These are phyloP conservation scores for Drosophila flavopinicola DNA, from an alignment of 2,888 invertebrate genomes.

Conservation along the genomic window DNA sequence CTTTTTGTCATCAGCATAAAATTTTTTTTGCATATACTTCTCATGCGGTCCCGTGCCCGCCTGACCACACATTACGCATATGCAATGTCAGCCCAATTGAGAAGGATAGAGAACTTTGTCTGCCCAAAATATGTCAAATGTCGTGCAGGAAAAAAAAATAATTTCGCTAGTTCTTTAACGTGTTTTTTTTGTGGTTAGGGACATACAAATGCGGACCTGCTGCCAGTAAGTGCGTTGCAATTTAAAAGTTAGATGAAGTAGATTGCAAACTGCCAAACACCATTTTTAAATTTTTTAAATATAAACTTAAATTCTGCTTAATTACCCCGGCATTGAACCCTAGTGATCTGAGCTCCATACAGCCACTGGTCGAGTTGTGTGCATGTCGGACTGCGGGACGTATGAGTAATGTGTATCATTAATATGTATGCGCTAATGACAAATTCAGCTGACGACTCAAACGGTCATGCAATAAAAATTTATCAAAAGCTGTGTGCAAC, in stretches of 20 bases:
- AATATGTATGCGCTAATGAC: slow-evolving; percentile 35
- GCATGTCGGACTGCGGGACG: slow-evolving; percentile 1
- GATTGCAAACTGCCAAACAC: slow-evolving; percentile 18
- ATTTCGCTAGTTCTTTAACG: slow-evolving; percentile 25
- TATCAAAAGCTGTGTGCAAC: slow-evolving; percentile 46
- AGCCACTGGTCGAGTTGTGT: slow-evolving; percentile 5
- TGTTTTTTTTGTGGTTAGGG: slow-evolving; percentile 35
- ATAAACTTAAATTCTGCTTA: slow-evolving; percentile 10
- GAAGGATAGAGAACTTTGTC: slow-evolving; percentile 70
- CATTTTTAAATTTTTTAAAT: too few relatives aligned
- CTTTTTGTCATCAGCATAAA: slow-evolving; percentile 57
- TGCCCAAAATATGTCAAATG: slow-evolving; percentile 73
- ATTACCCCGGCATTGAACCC: neutral
- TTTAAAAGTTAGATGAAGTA: slow-evolving; percentile 45
- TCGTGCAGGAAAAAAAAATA: slow-evolving; percentile 50
- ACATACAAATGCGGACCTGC: slow-evolving; percentile 51
- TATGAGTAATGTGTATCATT: slow-evolving; percentile 23
- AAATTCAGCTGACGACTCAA: slow-evolving; percentile 32
- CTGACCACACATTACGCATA: slow-evolving; percentile 65
- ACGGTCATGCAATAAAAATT: slow-evolving; percentile 38
- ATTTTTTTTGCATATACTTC: slow-evolving; percentile 43
- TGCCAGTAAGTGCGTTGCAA: slow-evolving; percentile 25
- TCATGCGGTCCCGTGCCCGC: slow-evolving; percentile 10
- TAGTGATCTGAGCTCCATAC: neutral
- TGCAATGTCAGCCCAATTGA: slow-evolving; percentile 77